Conservation (phyloP, 2,888 invertebrate genomes). For the Cetonia aurata region DNA sequence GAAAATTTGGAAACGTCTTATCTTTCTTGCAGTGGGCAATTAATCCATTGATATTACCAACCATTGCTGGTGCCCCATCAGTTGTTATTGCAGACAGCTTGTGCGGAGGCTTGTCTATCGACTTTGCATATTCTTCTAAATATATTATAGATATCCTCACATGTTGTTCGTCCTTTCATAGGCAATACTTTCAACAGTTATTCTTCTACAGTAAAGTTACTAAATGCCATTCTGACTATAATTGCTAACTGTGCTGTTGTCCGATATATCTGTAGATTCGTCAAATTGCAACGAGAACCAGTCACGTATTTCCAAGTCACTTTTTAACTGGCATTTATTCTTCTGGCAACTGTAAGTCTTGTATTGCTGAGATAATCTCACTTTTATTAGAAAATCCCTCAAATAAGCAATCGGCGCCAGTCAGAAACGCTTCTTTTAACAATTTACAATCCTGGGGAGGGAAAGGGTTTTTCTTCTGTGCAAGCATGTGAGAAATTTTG, state of each 20-base stretch:
- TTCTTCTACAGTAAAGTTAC: constrained; percentile 49
- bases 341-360: too few relatives aligned
- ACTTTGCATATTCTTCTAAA: constrained; percentile 45
- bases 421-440: too few relatives aligned
- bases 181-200: constrained; percentile 48
- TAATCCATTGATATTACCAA: constrained; percentile 31
- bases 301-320: too few relatives aligned
- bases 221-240: constrained; percentile 50
- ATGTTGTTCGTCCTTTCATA: constrained; percentile 48
- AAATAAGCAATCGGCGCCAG: constrained; percentile 44
- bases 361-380: constrained; percentile 43
- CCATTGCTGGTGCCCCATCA: too few relatives aligned
- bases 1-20: constrained; percentile 14
- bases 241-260: constrained; percentile 21
- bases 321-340: too few relatives aligned
- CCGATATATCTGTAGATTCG: too few relatives aligned
- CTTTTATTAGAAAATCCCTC: constrained; percentile 52
- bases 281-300: too few relatives aligned
- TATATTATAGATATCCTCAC: constrained; percentile 48
- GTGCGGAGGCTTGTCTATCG: constrained; percentile 48
- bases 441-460: too few relatives aligned
- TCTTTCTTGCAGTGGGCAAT: constrained; percentile 42
- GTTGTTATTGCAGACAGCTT: too few relatives aligned
- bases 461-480: too few relatives aligned
- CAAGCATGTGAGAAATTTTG: too few relatives aligned